Evolutionary conservation across 1,140 invertebrate genomes (phyloP).

Genomic region (Armadillidium nasatum): DNA sequence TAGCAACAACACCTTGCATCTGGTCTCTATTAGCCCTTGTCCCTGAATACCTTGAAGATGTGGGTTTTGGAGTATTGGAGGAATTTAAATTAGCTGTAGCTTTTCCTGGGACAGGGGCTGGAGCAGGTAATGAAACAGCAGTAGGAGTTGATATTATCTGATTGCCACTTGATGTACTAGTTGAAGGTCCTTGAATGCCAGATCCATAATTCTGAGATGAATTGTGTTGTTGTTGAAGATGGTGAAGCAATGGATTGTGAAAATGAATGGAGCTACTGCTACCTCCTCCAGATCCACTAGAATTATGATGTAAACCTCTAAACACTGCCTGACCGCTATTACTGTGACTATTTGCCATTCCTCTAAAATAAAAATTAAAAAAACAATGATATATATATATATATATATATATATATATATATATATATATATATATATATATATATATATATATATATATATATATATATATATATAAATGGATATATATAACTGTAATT

Average conservation of each 20-base stretch:
- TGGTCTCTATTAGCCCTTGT: slow-evolving; percentile 28
- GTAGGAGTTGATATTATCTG: slow-evolving; percentile 2
- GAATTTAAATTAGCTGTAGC: background rate
- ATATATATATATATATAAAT: background rate
- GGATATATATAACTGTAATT: too few species aligned
- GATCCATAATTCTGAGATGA: slow-evolving; percentile 1
- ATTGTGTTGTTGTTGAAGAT: background rate
- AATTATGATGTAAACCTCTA: slow-evolving; percentile 2
- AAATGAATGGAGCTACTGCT: background rate
- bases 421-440: background rate
- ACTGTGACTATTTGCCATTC: background rate
- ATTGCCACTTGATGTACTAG: background rate
- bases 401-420: background rate
- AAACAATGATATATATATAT: background rate
- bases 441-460: background rate
- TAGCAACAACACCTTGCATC: slow-evolving; percentile 34
- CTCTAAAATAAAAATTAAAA: background rate
- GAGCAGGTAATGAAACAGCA: background rate
- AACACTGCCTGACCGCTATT: background rate
- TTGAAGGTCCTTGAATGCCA: background rate
- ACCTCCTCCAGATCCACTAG: background rate
- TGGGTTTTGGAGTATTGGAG: background rate
- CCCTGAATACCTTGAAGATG: background rate
- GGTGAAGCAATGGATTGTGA: slow-evolving; percentile 3
- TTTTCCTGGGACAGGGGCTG: slow-evolving; percentile 4